Base-by-base conservation (phyloP, 2,797 vertebrate genomes). In the Muscicapa striata region DNA sequence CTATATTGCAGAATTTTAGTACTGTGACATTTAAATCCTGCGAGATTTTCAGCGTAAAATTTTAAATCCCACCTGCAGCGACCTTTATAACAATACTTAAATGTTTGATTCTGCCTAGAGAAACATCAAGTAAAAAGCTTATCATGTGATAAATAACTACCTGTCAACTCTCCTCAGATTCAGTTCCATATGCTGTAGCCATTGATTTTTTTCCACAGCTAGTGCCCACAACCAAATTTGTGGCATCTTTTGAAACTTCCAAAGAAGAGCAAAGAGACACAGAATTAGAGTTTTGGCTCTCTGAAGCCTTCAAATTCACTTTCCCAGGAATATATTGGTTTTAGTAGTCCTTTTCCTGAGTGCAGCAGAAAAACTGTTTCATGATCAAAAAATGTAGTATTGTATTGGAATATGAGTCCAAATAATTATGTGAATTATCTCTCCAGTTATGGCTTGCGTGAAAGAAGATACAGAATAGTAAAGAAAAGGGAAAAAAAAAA, bases 1-100 rank as follows among this genome's bases (percentile, higher is more conserved):
- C 13, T 67, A 15, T 34, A 12, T 10, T 52, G 41, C 30, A 84
- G 40, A 15, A 32, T 67, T 91, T 88, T 52, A 84, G 38, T 77
- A 87, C 45, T 21, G 12, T 88, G 93, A 76, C 85, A 81, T 90
- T 94, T 86, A 85, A 73, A 88, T 88, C 77, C 66, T 72, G 9
- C 23, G 46, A 78, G 84, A 48, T 77, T 87, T 89, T 84, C 84
- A 73, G 30, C 15, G 27, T 40, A n/a, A 83, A 87, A 89, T 41
- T 77, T 77, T 81, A 85, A 87, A 87, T 32, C 58, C 32, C 24
- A 21, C 41, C 48, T 73, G 45, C 48, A 73, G 80, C 88, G 24
- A 11, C 79, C 59, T 93, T 94, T 69, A 34, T 58, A 72, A 69
- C 38, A 20, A 51, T 41, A 70, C 45, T 68, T 4, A 81, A 78